Evolutionary conservation across 2,113 vertebrate species (phyloP), one percentile per base, ranked within the genome.

Genomic region (Hippocampus mohnikei): DNA sequence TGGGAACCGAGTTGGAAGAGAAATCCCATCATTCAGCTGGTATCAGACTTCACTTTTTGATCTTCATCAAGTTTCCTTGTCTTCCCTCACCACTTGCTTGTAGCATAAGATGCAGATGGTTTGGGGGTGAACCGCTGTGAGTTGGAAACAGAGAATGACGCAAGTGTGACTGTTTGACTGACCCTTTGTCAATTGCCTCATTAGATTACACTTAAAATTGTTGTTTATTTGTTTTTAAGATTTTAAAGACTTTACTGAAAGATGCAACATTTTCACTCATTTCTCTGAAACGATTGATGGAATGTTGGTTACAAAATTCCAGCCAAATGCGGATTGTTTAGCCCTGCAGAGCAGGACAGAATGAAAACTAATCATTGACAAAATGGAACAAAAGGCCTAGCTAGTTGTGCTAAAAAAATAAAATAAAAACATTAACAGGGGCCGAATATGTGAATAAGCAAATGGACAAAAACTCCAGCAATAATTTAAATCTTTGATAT

Each of bases 21-120:
- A 65, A 82, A 85, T 85, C 81, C 87, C 88, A 89, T 88, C 74
- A 56, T 82, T 81, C 82, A 64, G 89, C 81, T 86, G 81, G 73
- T 84, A 82, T 84, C 76, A 80, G 46, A 59, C 71, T 73, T 69
- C 69, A 70, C 76, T 72, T 67, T 79, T 80, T 88, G 88, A 91
- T 87, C 89, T 88, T 88, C 80, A 81, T 56, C 42, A 5, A 21
- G 8, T 64, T 64, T 11, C 27, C 18, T 53, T 3, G 20, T 67
- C 40, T 23, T 12, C 81, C 83, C 75, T 81, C 80, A 37, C 2
- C 3, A 27, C 41, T 44, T 1, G 16, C 65, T 67, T 40, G 2
- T 13, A 58, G 55, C 12, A 25, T 16, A 58, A 18, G 48, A 66
- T 29, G 37, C 71, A 46, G 55, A 23, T 20, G 61, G 62, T 84